Conservation (phyloP, 2,113 vertebrate genomes). For the Ceratotherium simum region DNA sequence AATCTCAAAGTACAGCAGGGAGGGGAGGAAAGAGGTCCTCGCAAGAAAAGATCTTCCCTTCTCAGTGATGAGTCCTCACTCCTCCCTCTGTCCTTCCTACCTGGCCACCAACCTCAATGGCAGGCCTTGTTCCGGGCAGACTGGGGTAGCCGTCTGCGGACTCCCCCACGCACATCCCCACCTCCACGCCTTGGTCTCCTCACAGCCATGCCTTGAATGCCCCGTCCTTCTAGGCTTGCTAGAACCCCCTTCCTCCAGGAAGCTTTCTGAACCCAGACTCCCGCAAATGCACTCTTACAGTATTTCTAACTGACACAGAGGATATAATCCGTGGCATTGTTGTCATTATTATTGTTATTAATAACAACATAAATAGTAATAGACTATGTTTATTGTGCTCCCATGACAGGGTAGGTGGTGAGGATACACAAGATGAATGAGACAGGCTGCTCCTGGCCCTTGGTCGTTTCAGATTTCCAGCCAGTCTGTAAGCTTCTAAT, state of each 20-base stretch:
- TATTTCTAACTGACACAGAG: neutral
- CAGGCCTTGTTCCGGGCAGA: neutral
- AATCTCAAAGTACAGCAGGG: neutral
- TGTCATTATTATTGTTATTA: neutral
- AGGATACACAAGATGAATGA: neutral
- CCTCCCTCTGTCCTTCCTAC: neutral
- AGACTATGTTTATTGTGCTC: neutral
- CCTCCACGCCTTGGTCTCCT: fast-evolving
- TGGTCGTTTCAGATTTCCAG: neutral
- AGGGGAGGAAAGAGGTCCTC: neutral
- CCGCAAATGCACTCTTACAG: neutral
- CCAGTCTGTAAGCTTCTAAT: neutral
- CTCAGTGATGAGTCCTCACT: neutral
- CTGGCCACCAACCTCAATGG: neutral
- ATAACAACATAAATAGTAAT: neutral
- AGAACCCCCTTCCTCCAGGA: neutral
- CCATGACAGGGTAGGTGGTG: neutral
- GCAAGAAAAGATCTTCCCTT: neutral
- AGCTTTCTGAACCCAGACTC: neutral
- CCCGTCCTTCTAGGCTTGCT: neutral
- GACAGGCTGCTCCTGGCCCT: neutral
- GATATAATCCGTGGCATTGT: neutral
- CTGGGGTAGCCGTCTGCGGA: neutral
- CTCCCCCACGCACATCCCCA: neutral
- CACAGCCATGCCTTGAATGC: neutral